Evolutionary conservation across 2,888 invertebrate species (phyloP).

Genomic region (Leptinotarsa rubiginosa): DNA sequence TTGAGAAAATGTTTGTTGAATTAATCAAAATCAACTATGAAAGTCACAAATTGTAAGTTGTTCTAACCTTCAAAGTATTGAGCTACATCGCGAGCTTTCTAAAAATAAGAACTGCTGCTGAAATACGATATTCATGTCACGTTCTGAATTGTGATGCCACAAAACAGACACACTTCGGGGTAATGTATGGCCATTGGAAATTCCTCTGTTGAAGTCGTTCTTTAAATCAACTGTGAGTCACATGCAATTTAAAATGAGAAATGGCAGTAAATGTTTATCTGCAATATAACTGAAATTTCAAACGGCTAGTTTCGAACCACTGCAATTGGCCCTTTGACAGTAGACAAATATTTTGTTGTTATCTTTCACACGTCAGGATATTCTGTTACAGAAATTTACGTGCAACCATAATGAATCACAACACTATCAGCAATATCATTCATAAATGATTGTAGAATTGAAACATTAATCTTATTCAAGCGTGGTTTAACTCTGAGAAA

Average conservation of each 20-base stretch:
- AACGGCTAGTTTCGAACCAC: not conserved
- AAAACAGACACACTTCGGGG: constrained; percentile 8
- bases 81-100: not conserved
- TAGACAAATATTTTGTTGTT: not conserved
- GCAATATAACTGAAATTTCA: not conserved
- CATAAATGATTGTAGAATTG: not conserved
- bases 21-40: too few relatives aligned
- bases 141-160: constrained; percentile 27
- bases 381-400: not conserved
- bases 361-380: not conserved
- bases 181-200: constrained; percentile 24
- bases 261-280: constrained; percentile 29
- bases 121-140: constrained; percentile 14
- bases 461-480: not conserved
- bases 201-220: constrained; percentile 3
- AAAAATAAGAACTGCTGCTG: constrained; percentile 3
- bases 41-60: not conserved
- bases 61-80: not conserved
- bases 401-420: not conserved
- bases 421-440: not conserved
- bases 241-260: constrained; percentile 32
- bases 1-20: too few relatives aligned
- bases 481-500: not conserved
- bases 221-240: constrained; percentile 22
- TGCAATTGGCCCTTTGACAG: not conserved